A percentile compares a stretch with the other conserved stretches of the same genome.
phyloP scores from a whole-genome alignment of 2,113 vertebrate genomes.

The Spilogale gracilis region DNA sequence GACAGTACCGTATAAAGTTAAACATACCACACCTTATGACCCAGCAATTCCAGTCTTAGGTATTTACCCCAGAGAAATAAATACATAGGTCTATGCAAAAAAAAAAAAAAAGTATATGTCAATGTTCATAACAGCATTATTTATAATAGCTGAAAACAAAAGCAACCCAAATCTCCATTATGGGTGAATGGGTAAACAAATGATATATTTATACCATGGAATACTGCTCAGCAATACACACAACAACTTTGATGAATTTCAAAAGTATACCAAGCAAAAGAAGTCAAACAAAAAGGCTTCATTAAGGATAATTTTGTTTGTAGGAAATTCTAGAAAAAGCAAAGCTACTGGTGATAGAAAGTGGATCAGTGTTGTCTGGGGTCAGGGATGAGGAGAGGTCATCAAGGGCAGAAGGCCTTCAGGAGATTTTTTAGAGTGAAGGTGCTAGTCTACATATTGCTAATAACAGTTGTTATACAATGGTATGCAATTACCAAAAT shows the following conservation, averaged over 20 bases:
- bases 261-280: background rate
- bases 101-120: background rate
- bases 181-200: background rate
- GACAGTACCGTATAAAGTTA: background rate
- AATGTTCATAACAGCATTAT: background rate
- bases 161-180: background rate
- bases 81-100: background rate
- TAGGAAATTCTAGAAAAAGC: constrained; percentile 4
- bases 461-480: background rate
- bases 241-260: background rate
- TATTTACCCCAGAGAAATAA: constrained; percentile 14
- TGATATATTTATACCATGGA: background rate
- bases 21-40: background rate
- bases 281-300: background rate
- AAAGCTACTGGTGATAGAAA: background rate
- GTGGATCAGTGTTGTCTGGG: background rate
- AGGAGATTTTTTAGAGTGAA: background rate
- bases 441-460: background rate
- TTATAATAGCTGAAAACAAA: constrained; percentile 1
- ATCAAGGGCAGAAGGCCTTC: background rate
- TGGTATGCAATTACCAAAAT: background rate
- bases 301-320: background rate
- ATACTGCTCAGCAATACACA: background rate
- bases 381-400: background rate
- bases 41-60: background rate